Evolutionary conservation across 2,888 invertebrate species (phyloP).

Genomic region (Exocentrus adspersus): DNA sequence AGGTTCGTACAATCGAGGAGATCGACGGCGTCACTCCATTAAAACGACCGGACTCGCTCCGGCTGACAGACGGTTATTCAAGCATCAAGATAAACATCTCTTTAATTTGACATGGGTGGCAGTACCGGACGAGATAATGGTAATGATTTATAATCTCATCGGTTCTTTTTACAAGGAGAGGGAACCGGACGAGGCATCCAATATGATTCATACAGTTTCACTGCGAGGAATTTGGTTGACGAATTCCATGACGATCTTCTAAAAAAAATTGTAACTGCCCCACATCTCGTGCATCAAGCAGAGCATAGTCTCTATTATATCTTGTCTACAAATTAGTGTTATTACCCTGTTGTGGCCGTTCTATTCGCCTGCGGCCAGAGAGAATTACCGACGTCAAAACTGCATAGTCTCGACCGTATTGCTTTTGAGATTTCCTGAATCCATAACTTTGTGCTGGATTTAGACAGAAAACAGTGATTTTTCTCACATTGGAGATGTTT

Average conservation of each 20-base stretch:
- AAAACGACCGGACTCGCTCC: conserved; percentile 11
- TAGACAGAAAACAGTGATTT: too few species aligned
- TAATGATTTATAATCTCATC: conserved; percentile 33
- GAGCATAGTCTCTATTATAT: conserved; percentile 12
- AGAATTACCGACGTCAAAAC: conserved; percentile 4
- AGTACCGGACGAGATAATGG: conserved; percentile 31
- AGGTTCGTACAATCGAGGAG: conserved; percentile 12
- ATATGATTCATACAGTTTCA: too few species aligned
- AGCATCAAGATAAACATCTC: conserved; percentile 30
- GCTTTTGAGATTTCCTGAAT: too few species aligned
- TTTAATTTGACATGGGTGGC: conserved; percentile 33
- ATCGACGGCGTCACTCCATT: conserved; percentile 20
- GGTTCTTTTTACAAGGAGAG: conserved; percentile 19
- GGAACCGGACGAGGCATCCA: too few species aligned
- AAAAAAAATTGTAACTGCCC: too few species aligned
- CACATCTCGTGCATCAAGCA: conserved; percentile 7
- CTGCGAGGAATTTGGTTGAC: conserved; percentile 9
- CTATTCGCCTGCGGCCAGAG: conserved; percentile 13
- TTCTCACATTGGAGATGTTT: too few species aligned
- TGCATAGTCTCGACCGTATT: not conserved
- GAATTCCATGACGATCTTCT: too few species aligned
- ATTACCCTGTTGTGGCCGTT: conserved; percentile 10
- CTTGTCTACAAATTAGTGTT: conserved; percentile 21
- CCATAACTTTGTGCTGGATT: too few species aligned
- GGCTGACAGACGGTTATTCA: conserved; percentile 31